These are phyloP conservation scores for Orchesellides sinensis DNA, from an alignment of 2,888 invertebrate species.

Conservation along the genomic window DNA sequence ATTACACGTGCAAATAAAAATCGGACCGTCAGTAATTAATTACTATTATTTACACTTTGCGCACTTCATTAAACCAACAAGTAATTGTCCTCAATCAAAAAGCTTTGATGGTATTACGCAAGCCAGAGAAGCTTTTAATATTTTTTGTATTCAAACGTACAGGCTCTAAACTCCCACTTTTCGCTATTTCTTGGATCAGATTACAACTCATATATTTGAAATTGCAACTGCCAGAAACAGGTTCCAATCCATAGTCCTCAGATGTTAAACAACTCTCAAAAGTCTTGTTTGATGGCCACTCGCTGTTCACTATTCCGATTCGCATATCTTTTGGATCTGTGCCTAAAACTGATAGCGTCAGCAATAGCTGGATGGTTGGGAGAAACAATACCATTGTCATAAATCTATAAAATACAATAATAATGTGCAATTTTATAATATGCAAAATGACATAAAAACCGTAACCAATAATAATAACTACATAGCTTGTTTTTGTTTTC, in stretches of 20 bases:
- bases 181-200: conserved; percentile 5
- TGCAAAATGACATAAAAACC: not conserved
- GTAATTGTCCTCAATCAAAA: not conserved
- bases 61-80: not conserved
- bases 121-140: not conserved
- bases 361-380: conserved; percentile 42
- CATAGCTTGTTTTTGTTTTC: too few species aligned
- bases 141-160: conserved; percentile 7
- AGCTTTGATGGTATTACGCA: not conserved
- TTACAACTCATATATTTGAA: conserved; percentile 34
- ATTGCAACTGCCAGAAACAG: conserved; percentile 5
- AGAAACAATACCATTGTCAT: conserved; percentile 29
- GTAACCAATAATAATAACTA: not conserved
- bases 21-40: not conserved
- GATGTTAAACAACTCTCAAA: not conserved
- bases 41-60: not conserved
- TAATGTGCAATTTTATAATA: not conserved
- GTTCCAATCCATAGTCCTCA: not conserved
- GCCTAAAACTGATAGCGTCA: conserved; percentile 44
- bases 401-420: conserved; percentile 26
- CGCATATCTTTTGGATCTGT: conserved; percentile 37
- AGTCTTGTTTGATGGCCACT: not conserved
- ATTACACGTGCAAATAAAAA: not conserved
- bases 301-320: conserved; percentile 45
- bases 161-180: not conserved